Evolutionary conservation across 2,888 invertebrate genomes (phyloP), one percentile per base, ranked within the genome.

Genomic region (Volucella bombylans): DNA sequence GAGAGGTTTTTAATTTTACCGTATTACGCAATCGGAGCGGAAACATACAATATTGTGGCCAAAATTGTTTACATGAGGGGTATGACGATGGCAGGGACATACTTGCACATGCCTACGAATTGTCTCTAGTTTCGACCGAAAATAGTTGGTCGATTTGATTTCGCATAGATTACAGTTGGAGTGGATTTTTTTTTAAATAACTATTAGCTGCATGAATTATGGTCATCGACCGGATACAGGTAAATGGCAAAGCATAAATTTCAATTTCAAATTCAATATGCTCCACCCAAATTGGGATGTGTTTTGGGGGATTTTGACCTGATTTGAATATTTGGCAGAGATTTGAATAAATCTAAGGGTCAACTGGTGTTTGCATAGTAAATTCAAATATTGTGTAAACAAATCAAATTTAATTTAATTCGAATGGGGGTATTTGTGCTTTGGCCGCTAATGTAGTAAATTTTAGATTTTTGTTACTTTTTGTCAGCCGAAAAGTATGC

Each of bases 181-280:
- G 12, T 1, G 18, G 12, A 18, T 59, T 57, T 57, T 41, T 43
- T 23, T 23, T 23, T 23, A 45, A 61, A 62, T 47, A 38, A 47
- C 39, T 62, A 4, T 31, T n/a, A 45, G 45, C n/a, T 45, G n/a
- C n/a, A 62, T 62, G 45, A 45, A n/a, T 45, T 45, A 45, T 45
- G 12, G 8, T 1, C 4, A 45, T 47, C 47, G 23, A 47, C 31
- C 61, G 61, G 61, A 61, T 43, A 45, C 61, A 47, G 45, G 18
- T 31, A 15, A 2, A 59, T 43, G 45, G 45, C 45, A 45, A n/a
- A 10, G n/a, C n/a, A 45, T n/a, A 45, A 8, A 45, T 45, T 45
- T 11, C 45, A 45, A 12, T 12, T 45, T 11, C 11, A 12, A 45
- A 45, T 10, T 45, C 4, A 45, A 12, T 12, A 3, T 45, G 45